Percentiles rank a stretch among this genome's conserved stretches.
Conservation (phyloP, 2,888 invertebrate genomes). For the Rhaphigaster nebulosa region DNA sequence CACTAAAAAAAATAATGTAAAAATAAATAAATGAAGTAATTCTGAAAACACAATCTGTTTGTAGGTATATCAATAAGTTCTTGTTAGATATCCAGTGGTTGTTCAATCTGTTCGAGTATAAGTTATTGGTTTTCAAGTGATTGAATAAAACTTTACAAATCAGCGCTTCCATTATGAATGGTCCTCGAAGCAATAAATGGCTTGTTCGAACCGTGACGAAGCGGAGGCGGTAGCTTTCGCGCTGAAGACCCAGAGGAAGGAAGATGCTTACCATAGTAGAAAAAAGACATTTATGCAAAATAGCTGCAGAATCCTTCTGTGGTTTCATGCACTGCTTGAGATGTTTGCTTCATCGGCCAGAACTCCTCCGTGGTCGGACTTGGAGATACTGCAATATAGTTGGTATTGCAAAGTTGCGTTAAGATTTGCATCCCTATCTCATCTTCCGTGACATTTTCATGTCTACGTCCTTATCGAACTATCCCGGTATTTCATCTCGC, state of each 20-base stretch:
- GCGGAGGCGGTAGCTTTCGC: not conserved
- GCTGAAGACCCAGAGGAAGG: not conserved
- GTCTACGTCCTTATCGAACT: not conserved
- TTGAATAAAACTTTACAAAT: not conserved
- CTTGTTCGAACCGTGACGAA: not conserved
- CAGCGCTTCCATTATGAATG: not conserved
- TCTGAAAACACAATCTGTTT: too few species aligned
- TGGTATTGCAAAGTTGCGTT: not conserved
- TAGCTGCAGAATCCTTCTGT: not conserved
- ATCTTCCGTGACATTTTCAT: slow-evolving; percentile 7
- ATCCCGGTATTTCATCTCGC: not conserved
- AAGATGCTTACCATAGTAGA: not conserved
- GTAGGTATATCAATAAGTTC: too few species aligned
- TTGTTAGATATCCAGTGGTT: too few species aligned
- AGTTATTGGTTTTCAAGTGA: not conserved
- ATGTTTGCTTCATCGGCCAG: slow-evolving; percentile 26
- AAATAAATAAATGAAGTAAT: too few species aligned
- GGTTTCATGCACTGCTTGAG: slow-evolving; percentile 37
- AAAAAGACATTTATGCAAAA: slow-evolving; percentile 18
- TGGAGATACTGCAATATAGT: not conserved
- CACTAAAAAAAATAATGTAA: too few species aligned
- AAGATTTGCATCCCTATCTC: slow-evolving; percentile 1
- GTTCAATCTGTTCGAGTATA: not conserved
- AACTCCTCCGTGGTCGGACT: not conserved
- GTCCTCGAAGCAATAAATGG: not conserved